These are phyloP conservation scores for Listronotus bonariensis DNA, from an alignment of 1,140 invertebrate genomes.

Conservation along the genomic window DNA sequence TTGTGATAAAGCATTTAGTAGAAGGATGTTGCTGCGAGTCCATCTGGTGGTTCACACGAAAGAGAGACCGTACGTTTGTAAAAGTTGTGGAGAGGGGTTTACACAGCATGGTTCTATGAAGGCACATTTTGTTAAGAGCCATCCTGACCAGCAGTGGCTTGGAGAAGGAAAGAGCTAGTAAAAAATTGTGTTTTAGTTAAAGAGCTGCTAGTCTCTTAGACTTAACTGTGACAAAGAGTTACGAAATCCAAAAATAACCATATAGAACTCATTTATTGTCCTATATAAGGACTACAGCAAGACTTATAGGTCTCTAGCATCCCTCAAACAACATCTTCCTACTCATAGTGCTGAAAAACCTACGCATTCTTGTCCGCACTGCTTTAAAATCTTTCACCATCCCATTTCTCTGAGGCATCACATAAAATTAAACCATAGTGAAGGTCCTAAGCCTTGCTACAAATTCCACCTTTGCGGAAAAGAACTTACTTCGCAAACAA, in stretches of 20 bases:
- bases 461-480: slow-evolving; percentile 41
- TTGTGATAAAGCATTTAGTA: slow-evolving; percentile 63
- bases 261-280: slow-evolving; percentile 26
- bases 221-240: background rate
- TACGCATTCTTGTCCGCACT: too few species aligned
- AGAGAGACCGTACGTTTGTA: slow-evolving; percentile 51
- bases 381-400: too few species aligned
- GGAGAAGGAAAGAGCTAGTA: background rate
- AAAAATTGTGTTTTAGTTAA: background rate
- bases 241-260: too few species aligned
- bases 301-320: slow-evolving; percentile 4
- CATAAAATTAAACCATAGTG: slow-evolving; percentile 48
- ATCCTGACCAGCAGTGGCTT: slow-evolving; percentile 4
- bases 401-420: slow-evolving; percentile 24
- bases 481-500: slow-evolving; percentile 14
- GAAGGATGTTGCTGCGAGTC: slow-evolving; percentile 59
- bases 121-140: slow-evolving; percentile 18
- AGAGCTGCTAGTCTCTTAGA: background rate
- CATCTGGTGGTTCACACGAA: slow-evolving; percentile 59
- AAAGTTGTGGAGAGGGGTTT: slow-evolving; percentile 48
- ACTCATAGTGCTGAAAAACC: too few species aligned
- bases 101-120: slow-evolving; percentile 24
- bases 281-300: slow-evolving; percentile 23
- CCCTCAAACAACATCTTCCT: too few species aligned
- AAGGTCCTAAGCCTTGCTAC: background rate